Evolutionary conservation across 2,888 invertebrate species (phyloP).

Genomic region (Tiphia femorata): DNA sequence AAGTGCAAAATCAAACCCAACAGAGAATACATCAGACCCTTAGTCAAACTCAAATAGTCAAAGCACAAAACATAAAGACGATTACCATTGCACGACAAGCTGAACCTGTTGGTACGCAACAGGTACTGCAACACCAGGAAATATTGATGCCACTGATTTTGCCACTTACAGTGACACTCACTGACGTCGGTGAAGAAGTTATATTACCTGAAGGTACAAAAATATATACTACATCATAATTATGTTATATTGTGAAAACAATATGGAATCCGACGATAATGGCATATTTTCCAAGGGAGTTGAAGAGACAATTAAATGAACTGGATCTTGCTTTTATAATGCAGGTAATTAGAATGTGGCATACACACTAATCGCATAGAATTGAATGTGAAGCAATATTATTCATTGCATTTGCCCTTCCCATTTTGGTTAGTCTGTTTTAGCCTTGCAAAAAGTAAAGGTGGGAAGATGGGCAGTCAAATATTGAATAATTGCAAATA

Average conservation of each 20-base stretch:
- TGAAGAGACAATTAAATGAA: too few relatives aligned
- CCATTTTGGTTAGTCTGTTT: too few relatives aligned
- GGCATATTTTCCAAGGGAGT: neutral
- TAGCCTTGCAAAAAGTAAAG: too few relatives aligned
- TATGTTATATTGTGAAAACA: neutral
- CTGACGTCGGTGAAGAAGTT: slow-evolving; percentile 65
- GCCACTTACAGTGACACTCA: slow-evolving; percentile 62
- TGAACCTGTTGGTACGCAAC: slow-evolving; percentile 53
- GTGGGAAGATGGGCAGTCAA: neutral
- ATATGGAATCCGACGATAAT: neutral
- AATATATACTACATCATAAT: slow-evolving; percentile 63
- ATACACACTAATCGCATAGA: too few relatives aligned
- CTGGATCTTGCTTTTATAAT: neutral
- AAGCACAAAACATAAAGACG: slow-evolving; percentile 62
- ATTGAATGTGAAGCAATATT: too few relatives aligned
- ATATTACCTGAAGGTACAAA: slow-evolving; percentile 66
- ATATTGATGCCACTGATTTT: slow-evolving; percentile 65
- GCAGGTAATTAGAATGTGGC: too few relatives aligned
- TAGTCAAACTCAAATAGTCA: slow-evolving; percentile 51
- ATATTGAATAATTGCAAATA: too few relatives aligned
- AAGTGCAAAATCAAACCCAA: slow-evolving; percentile 30
- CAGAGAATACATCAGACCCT: slow-evolving; percentile 19
- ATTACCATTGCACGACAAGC: slow-evolving; percentile 61
- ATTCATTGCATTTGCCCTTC: too few relatives aligned
- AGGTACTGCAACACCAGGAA: slow-evolving; percentile 63